Conservation (phyloP, 1,140 invertebrate genomes). For the Musca domestica region DNA sequence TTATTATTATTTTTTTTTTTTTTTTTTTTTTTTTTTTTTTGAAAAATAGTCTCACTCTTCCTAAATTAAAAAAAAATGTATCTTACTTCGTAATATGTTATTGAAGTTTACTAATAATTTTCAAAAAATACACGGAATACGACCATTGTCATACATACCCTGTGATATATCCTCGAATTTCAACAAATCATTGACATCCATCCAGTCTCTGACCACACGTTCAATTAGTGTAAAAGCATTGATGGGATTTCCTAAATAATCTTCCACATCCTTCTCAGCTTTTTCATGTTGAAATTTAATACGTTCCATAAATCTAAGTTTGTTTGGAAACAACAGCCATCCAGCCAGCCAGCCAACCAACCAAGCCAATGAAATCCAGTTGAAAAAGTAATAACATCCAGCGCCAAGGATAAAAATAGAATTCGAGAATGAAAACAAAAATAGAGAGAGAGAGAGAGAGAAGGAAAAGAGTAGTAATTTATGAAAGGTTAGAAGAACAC, state of each 20-base stretch:
- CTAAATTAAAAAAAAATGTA: too few relatives aligned
- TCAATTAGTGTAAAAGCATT: constrained; percentile 41
- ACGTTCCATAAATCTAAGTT: constrained; percentile 36
- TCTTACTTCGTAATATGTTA: too few relatives aligned
- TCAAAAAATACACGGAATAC: too few relatives aligned
- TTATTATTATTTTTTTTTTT: too few relatives aligned
- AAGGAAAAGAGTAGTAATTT: too few relatives aligned
- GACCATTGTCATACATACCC: constrained; percentile 65
- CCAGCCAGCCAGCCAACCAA: too few relatives aligned
- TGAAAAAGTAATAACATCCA: neutral
- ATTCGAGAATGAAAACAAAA: neutral
- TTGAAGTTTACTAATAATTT: too few relatives aligned
- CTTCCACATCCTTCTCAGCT: constrained; percentile 28
- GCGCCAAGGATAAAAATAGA: neutral
- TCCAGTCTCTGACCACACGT: constrained; percentile 41
- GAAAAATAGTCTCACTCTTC: too few relatives aligned
- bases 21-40: too few relatives aligned
- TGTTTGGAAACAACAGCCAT: neutral
- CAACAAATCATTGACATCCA: constrained; percentile 22
- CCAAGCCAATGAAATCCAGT: neutral
- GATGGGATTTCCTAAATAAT: constrained; percentile 39
- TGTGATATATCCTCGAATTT: neutral
- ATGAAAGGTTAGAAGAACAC: too few relatives aligned
- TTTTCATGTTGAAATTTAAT: constrained; percentile 36
- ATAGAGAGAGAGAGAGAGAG: too few relatives aligned